Conservation (phyloP, 1,140 invertebrate species). For the Nomia melanderi region DNA sequence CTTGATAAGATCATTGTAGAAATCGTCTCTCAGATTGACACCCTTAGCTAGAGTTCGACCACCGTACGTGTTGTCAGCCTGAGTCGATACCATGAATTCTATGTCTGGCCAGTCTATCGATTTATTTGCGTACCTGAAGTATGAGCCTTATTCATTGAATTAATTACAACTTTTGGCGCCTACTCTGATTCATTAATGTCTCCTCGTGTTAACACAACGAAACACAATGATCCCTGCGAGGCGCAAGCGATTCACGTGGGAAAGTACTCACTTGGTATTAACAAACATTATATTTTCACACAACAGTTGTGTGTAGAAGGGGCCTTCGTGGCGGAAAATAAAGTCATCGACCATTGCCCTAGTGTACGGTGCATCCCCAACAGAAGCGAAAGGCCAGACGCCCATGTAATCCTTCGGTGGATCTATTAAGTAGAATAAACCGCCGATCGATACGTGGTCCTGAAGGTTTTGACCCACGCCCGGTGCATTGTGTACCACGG, state of each 20-base stretch:
- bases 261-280: background rate
- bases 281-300: background rate
- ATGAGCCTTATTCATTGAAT: background rate
- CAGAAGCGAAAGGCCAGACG: background rate
- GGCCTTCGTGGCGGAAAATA: background rate
- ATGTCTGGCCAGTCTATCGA: constrained; percentile 84
- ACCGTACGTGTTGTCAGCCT: constrained; percentile 86
- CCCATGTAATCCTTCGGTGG: constrained; percentile 74
- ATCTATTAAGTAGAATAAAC: constrained; percentile 82
- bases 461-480: constrained; percentile 92
- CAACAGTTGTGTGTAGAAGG: background rate
- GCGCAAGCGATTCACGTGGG: too few relatives aligned
- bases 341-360: background rate
- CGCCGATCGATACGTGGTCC: constrained; percentile 87
- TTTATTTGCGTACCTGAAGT: constrained; percentile 82
- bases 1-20: too few relatives aligned
- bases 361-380: too few relatives aligned
- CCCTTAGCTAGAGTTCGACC: constrained; percentile 81
- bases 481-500: constrained; percentile 81
- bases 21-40: too few relatives aligned
- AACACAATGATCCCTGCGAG: too few relatives aligned
- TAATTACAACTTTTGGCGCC: background rate
- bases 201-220: too few relatives aligned
- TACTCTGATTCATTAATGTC: too few relatives aligned
- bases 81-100: constrained; percentile 87